Evolutionary conservation across 1,140 invertebrate genomes (phyloP).

Genomic region (Alviniconcha marisindica): DNA sequence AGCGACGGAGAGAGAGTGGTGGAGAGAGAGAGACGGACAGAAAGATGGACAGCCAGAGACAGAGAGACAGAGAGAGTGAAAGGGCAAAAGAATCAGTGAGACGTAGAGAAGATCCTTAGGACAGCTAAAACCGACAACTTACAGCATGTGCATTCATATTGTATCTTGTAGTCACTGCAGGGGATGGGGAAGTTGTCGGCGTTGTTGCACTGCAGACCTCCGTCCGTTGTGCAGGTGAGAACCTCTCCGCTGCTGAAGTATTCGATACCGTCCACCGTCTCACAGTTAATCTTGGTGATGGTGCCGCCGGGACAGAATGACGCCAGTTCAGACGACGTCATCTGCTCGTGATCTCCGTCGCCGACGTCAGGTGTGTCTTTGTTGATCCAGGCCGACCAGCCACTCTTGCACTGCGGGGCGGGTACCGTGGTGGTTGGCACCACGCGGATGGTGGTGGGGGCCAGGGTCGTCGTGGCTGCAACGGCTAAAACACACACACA

Average conservation of each 20-base stretch:
- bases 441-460: not conserved
- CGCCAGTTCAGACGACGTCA: constrained; percentile 50
- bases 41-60: no score
- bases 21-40: no score
- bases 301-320: constrained; percentile 45
- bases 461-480: not conserved
- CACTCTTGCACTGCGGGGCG: constrained; percentile 40
- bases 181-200: constrained; percentile 54
- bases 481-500: not conserved
- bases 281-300: constrained; percentile 43
- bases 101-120: no score
- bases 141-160: constrained; percentile 74
- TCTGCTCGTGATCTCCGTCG: constrained; percentile 50
- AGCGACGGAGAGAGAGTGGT: no score
- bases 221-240: constrained; percentile 41
- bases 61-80: no score
- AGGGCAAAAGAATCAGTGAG: no score
- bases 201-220: constrained; percentile 39
- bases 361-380: constrained; percentile 47
- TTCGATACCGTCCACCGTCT: constrained; percentile 31
- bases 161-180: constrained; percentile 75
- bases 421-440: not conserved
- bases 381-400: constrained; percentile 55
- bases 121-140: no score
- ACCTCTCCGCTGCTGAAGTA: constrained; percentile 42